phyloP scores from a whole-genome alignment of 2,888 invertebrate species.

The Eupeodes latifasciatus region DNA sequence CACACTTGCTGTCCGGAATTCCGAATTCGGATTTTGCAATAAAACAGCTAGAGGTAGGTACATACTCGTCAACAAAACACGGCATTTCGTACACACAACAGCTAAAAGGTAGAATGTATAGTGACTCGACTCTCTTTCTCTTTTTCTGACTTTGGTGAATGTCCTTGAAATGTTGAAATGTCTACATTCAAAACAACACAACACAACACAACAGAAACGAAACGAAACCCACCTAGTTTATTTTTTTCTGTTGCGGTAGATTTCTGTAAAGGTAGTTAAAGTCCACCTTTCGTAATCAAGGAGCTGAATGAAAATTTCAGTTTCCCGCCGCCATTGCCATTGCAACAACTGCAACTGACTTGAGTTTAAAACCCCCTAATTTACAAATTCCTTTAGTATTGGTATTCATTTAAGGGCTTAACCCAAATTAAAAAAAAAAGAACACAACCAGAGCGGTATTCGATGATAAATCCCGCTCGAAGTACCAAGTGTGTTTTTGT shows the following conservation, averaged over 20 bases:
- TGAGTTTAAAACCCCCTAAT: neutral
- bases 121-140: neutral
- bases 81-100: slow-evolving; percentile 21
- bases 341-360: neutral
- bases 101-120: slow-evolving; percentile 6
- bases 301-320: slow-evolving; percentile 69
- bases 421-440: slow-evolving; percentile 22
- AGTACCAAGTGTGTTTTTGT: slow-evolving; percentile 25
- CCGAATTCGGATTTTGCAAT: slow-evolving; percentile 66
- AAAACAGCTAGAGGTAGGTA: slow-evolving; percentile 13
- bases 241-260: slow-evolving; percentile 28
- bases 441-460: slow-evolving; percentile 1
- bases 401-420: slow-evolving; percentile 34
- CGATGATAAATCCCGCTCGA: slow-evolving; percentile 33
- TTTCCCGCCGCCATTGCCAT: slow-evolving; percentile 5
- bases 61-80: slow-evolving; percentile 25
- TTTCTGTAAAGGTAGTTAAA: neutral
- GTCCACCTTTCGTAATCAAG: slow-evolving; percentile 42
- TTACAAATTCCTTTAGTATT: too few relatives aligned
- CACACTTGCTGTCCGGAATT: slow-evolving; percentile 74
- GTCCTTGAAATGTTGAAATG: slow-evolving; percentile 73
- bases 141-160: slow-evolving; percentile 40
- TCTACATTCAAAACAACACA: slow-evolving; percentile 26
- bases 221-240: slow-evolving; percentile 27
- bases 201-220: neutral